phyloP scores from a whole-genome alignment of 2,113 vertebrate genomes.

The Oreotrochilus melanogaster region DNA sequence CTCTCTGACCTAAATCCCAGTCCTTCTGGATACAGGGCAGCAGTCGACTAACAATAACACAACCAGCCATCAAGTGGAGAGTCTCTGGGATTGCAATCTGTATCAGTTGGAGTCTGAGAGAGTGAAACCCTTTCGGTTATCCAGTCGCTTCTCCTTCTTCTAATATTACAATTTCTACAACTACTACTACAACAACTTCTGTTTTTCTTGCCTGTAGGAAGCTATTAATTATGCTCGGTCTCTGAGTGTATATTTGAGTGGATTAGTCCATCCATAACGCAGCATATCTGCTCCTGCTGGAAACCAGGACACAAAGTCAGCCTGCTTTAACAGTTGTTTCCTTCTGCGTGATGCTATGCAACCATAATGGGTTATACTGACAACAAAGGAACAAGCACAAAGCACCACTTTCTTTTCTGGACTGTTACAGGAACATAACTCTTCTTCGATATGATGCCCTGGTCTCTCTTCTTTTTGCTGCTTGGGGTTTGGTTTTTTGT shows the following conservation, averaged over 20 bases:
- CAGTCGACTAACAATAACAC: conserved; percentile 79
- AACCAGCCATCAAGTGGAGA: conserved; percentile 85
- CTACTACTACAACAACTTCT: conserved; percentile 4
- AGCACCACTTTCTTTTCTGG: conserved; percentile 74
- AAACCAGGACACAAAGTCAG: conserved; percentile 77
- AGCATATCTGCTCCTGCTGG: conserved; percentile 77
- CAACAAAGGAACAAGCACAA: conserved; percentile 81
- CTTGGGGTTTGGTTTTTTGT: not conserved
- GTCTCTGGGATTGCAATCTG: conserved; percentile 74
- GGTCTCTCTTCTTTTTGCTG: conserved; percentile 41
- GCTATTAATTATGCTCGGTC: conserved; percentile 64
- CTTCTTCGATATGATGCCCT: conserved; percentile 44
- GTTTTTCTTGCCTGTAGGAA: conserved; percentile 59
- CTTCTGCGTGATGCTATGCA: conserved; percentile 78
- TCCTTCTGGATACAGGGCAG: conserved; percentile 82
- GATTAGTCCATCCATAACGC: conserved; percentile 78
- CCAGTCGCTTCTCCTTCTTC: conserved; percentile 62
- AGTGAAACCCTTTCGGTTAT: conserved; percentile 63
- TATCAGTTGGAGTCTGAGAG: conserved; percentile 74
- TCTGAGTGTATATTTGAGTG: conserved; percentile 72
- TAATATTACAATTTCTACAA: conserved; percentile 27
- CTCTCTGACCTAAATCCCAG: conserved; percentile 85
- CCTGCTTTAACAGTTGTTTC: conserved; percentile 75
- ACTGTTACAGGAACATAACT: conserved; percentile 73
- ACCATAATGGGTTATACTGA: conserved; percentile 74